Evolutionary conservation across 2,113 vertebrate species (phyloP), one percentile per base, ranked within the genome.

Genomic region (Callospermophilus lateralis): DNA sequence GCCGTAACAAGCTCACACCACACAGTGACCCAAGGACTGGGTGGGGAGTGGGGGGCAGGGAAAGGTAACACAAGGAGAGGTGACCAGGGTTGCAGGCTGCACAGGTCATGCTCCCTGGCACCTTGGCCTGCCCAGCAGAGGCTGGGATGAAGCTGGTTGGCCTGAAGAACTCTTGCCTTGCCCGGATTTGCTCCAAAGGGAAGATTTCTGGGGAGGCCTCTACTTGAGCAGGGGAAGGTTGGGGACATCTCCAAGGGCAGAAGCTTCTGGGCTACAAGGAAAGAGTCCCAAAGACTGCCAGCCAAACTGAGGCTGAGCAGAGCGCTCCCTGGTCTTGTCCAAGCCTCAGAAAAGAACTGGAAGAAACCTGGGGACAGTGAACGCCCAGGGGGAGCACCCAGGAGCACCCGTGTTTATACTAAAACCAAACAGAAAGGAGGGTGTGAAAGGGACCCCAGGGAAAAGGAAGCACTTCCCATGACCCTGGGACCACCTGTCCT

Each of bases 161-260:
- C 26, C 34, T 24, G 32, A 58, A 8, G 10, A 74, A 20, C 58
- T 26, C 22, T 63, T 20, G 37, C 39, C 81, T 87, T 65, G 70
- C 6, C 30, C 11, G 30, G 48, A 7, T 39, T 4, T 67, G 53
- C 45, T 34, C 74, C 8, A 53, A 53, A 77, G 74, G 42, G 30
- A 45, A 90, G 78, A 53, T 42, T 83, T 42, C 53, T 48, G n/a
- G 42, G 5, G 39, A 83, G 37, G 45, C 4, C 8, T 15, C 4
- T 4, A 11, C 76, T 37, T 4, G 1, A 34, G 39, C 32, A 58
- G 34, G 0, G 67, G 26, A 28, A 34, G n/a, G 51, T 0, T 0
- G 0, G 39, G 12, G 45, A 51, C 28, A 61, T 8, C 26, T 45
- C 37, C 1, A 15, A 34, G 45, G 26, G 76, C 4, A 74, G 20